Conservation (phyloP, 2,888 invertebrate genomes). For the Elegia similella region DNA sequence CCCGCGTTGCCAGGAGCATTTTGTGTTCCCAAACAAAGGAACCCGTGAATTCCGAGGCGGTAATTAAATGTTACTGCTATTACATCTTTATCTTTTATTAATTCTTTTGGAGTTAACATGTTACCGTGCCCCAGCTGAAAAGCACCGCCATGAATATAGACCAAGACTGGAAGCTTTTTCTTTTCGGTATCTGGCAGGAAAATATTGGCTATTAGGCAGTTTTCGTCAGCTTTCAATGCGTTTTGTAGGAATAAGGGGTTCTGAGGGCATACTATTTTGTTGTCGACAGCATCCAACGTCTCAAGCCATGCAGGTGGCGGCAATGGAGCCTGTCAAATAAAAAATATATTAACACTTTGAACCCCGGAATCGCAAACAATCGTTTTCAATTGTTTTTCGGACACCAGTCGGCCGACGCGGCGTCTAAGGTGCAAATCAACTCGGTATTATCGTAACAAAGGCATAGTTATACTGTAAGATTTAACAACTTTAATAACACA, state of each 20-base stretch:
- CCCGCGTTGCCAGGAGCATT: constrained; percentile 45
- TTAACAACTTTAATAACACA: too few species aligned
- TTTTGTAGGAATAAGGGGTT: background rate
- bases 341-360: background rate
- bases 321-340: constrained; percentile 27
- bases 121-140: constrained; percentile 30
- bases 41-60: constrained; percentile 37
- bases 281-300: constrained; percentile 28
- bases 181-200: constrained; percentile 35
- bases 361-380: too few species aligned
- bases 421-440: too few species aligned
- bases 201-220: constrained; percentile 37
- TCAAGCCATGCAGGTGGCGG: constrained; percentile 27
- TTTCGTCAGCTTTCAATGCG: constrained; percentile 22
- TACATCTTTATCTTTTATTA: constrained; percentile 26
- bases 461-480: too few species aligned
- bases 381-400: too few species aligned
- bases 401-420: too few species aligned
- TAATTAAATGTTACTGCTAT: constrained; percentile 35
- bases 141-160: constrained; percentile 41
- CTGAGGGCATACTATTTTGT: constrained; percentile 30
- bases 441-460: too few species aligned
- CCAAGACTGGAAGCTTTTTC: constrained; percentile 37
- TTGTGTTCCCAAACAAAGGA: constrained; percentile 44
- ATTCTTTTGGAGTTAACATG: constrained; percentile 14